A percentile compares a stretch with the other conserved stretches of the same genome.
phyloP scores from a whole-genome alignment of 2,797 vertebrate genomes.

The Peromyscus melanophrys region DNA sequence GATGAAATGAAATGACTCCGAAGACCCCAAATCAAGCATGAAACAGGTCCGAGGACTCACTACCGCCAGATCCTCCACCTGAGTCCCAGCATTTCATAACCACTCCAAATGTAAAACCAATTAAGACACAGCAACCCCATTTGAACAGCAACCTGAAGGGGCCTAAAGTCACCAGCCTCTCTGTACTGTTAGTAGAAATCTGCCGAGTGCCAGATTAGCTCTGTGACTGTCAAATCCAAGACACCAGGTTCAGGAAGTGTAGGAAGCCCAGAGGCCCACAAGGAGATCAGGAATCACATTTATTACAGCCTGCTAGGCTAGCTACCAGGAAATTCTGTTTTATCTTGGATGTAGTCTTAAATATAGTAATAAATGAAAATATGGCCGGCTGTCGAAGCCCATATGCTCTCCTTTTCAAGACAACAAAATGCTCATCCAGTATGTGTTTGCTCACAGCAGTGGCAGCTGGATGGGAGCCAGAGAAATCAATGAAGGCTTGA shows the following conservation, averaged over 20 bases:
- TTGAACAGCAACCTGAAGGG: neutral
- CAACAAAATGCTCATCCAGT: slow-evolving; percentile 72
- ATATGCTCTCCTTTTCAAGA: slow-evolving; percentile 51
- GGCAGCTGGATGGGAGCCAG: slow-evolving; percentile 5
- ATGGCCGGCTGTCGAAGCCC: slow-evolving; percentile 53
- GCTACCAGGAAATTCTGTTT: slow-evolving; percentile 32
- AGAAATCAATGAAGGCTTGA: slow-evolving; percentile 45
- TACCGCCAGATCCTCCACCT: neutral
- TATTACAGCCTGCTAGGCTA: neutral
- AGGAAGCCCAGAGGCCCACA: neutral
- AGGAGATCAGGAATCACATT: neutral
- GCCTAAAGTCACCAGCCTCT: neutral
- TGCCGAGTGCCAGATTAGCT: neutral
- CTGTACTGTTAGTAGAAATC: neutral
- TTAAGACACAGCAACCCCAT: neutral
- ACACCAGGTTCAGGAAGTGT: neutral
- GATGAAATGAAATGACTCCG: neutral
- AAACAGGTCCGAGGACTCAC: neutral
- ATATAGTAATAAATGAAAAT: slow-evolving; percentile 74
- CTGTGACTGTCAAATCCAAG: neutral
- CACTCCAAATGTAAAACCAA: neutral
- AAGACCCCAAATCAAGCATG: neutral
- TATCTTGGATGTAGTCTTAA: slow-evolving; percentile 50
- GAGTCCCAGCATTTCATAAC: neutral
- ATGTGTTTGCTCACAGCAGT: slow-evolving; percentile 16